Evolutionary conservation across 2,113 vertebrate genomes (phyloP).

Genomic region (Sapayoa aenigma): DNA sequence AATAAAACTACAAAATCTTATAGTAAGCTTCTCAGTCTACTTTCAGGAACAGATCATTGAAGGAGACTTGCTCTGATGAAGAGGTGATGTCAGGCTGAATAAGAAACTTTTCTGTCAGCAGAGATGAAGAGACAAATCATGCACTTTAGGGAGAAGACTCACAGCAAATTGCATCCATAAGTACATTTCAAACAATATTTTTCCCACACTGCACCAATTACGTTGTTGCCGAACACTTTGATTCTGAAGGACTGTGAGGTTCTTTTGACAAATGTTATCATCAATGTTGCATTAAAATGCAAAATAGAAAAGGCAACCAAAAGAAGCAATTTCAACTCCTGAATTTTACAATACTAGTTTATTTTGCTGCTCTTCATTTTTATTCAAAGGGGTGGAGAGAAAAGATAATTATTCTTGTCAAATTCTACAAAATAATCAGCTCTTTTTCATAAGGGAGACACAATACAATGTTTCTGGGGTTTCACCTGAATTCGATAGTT

Average conservation of each 20-base stretch:
- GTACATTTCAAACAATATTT: conserved; percentile 63
- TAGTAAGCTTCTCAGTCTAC: background rate
- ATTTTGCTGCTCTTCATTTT: conserved; percentile 36
- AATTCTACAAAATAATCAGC: conserved; percentile 45
- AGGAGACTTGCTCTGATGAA: background rate
- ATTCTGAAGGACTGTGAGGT: conserved; percentile 37
- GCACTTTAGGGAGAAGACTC: conserved; percentile 56
- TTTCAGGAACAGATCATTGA: background rate
- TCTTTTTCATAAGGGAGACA: background rate
- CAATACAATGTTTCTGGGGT: background rate
- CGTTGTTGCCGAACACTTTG: conserved; percentile 27
- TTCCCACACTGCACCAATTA: conserved; percentile 55
- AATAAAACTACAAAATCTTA: background rate
- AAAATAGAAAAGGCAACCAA: conserved; percentile 56
- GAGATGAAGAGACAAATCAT: conserved; percentile 59
- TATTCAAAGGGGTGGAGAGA: background rate
- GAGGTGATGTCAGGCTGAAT: background rate
- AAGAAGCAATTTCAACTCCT: conserved; percentile 52
- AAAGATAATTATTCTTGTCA: conserved; percentile 50
- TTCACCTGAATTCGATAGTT: background rate
- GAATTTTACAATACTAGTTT: conserved; percentile 26
- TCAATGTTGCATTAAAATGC: conserved; percentile 59
- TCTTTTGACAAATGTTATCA: conserved; percentile 68
- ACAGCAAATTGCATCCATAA: conserved; percentile 65
- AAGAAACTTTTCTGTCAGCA: conserved; percentile 48